phyloP scores from a whole-genome alignment of 1,140 invertebrate genomes.

The Brevipalpus yothersi region DNA sequence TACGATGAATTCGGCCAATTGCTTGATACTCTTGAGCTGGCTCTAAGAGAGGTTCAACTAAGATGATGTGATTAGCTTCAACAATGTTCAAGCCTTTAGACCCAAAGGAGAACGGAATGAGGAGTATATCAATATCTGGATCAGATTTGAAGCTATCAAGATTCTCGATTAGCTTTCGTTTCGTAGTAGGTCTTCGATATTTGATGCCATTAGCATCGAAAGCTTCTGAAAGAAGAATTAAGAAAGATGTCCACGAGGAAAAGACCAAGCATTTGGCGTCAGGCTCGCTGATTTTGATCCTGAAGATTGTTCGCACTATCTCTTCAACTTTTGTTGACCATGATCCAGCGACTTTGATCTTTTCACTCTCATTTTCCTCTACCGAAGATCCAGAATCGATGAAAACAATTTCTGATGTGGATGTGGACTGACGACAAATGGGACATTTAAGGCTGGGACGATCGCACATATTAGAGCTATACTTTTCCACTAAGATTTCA shows the following conservation, averaged over 20 bases:
- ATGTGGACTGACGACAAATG: conserved; percentile 34
- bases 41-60: conserved; percentile 49
- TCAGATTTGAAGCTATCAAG: not conserved
- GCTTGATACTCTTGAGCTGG: conserved; percentile 46
- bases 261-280: conserved; percentile 43
- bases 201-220: conserved; percentile 34
- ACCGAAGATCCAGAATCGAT: conserved; percentile 22
- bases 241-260: conserved; percentile 38
- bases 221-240: conserved; percentile 32
- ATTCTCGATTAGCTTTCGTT: not conserved
- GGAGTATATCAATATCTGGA: conserved; percentile 22
- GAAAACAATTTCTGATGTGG: conserved; percentile 29
- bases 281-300: conserved; percentile 28
- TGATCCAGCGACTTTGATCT: conserved; percentile 23
- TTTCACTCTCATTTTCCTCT: conserved; percentile 13
- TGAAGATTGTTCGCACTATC: conserved; percentile 32
- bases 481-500: conserved; percentile 19
- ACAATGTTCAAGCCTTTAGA: conserved; percentile 50
- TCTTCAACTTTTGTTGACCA: conserved; percentile 44
- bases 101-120: conserved; percentile 39
- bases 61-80: conserved; percentile 48
- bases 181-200: not conserved
- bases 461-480: conserved; percentile 13
- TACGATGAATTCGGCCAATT: conserved; percentile 46
- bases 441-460: conserved; percentile 25